Percentiles rank a stretch among this genome's conserved stretches.
Evolutionary conservation across 2,113 vertebrate species (phyloP).

Genomic region (Mellivora capensis): DNA sequence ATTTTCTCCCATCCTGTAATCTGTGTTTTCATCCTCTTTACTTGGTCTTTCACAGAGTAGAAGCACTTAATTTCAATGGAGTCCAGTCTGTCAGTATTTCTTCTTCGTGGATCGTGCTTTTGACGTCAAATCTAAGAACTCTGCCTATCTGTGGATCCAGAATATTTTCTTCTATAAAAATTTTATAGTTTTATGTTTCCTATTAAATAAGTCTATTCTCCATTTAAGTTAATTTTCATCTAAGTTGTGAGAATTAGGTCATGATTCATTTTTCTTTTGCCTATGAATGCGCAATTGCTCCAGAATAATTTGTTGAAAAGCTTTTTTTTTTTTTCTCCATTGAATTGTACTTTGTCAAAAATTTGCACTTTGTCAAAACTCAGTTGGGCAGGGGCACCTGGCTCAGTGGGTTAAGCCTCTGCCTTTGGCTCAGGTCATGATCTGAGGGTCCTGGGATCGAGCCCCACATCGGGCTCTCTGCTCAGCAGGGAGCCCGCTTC

Average conservation of each 20-base stretch:
- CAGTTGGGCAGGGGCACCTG: background rate
- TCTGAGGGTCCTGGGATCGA: no score
- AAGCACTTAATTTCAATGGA: background rate
- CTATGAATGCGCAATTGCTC: background rate
- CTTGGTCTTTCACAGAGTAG: background rate
- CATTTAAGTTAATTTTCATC: constrained; percentile 1
- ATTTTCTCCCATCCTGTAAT: background rate
- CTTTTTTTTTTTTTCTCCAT: background rate
- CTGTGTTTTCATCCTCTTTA: background rate
- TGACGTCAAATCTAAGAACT: background rate
- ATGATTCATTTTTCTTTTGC: background rate
- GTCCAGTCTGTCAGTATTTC: background rate
- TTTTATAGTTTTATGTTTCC: background rate
- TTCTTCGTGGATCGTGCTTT: background rate
- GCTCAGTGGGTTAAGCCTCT: no score
- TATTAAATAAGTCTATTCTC: background rate
- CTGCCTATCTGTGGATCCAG: background rate
- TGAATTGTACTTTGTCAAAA: background rate
- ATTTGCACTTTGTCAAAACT: background rate
- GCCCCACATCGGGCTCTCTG: no score
- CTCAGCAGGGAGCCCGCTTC: no score
- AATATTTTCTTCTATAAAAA: background rate
- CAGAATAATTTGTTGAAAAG: background rate
- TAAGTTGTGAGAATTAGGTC: background rate
- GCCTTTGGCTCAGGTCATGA: no score